phyloP scores from a whole-genome alignment of 2,797 vertebrate genomes.

The Luscinia luscinia region DNA sequence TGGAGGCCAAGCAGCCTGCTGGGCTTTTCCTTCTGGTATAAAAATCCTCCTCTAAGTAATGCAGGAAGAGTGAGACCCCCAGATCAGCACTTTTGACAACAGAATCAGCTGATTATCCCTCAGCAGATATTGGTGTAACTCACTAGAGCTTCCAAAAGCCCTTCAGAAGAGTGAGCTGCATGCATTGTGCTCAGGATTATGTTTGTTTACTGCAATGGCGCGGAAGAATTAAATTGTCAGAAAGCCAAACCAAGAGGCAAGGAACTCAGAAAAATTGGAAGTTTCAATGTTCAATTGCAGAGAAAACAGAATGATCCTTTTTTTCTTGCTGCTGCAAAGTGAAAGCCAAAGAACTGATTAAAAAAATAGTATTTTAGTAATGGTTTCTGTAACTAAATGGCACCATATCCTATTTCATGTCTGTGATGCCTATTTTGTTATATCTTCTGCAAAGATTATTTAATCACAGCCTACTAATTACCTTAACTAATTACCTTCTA shows the following conservation, averaged over 20 bases:
- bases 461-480: background rate
- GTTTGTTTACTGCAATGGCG: background rate
- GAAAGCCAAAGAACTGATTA: background rate
- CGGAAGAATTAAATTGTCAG: background rate
- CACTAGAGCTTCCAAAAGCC: background rate
- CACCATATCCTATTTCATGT: background rate
- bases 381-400: background rate
- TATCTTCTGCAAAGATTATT: background rate
- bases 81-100: rapidly evolving
- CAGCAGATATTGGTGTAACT: background rate
- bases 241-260: background rate
- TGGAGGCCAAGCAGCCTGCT: background rate
- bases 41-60: background rate
- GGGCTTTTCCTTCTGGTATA: rapidly evolving
- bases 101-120: background rate
- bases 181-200: background rate
- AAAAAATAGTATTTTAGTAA: background rate
- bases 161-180: background rate
- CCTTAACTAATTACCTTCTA: background rate
- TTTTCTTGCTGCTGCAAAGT: background rate
- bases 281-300: rapidly evolving
- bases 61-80: background rate
- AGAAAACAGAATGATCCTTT: background rate
- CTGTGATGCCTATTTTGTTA: background rate
- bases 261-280: background rate